These are phyloP conservation scores for Willisornis vidua DNA, from an alignment of 2,113 vertebrate genomes.

Conservation along the genomic window DNA sequence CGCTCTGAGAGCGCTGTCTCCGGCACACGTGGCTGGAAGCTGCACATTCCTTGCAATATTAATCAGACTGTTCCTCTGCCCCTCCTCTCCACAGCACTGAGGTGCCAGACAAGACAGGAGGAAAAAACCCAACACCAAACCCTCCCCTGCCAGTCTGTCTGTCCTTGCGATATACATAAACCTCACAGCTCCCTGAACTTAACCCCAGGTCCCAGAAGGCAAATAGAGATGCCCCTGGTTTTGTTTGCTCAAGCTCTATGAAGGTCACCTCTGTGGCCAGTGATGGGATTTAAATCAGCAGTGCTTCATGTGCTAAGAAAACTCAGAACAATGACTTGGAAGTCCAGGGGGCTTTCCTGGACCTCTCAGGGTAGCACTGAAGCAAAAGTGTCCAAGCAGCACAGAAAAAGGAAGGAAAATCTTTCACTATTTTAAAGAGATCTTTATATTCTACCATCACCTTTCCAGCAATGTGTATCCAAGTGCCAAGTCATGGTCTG, in stretches of 20 bases:
- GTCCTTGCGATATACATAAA: background rate
- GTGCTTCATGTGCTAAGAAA: background rate
- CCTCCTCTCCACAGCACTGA: background rate
- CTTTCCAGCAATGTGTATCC: fast-evolving
- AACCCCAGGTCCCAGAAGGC: background rate
- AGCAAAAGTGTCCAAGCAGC: background rate
- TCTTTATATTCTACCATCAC: fast-evolving
- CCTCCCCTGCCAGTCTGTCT: background rate
- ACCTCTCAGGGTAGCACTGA: fast-evolving
- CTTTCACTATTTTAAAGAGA: background rate
- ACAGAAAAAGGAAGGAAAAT: background rate
- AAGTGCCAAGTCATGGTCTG: background rate
- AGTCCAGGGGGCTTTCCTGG: background rate
- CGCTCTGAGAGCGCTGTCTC: fast-evolving
- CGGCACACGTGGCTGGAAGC: background rate
- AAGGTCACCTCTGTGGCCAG: background rate
- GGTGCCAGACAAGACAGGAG: conserved; percentile 4
- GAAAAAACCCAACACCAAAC: background rate
- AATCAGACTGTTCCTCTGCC: background rate
- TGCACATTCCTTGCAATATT: background rate
- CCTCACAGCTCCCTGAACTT: background rate
- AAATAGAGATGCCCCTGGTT: background rate
- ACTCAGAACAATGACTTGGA: background rate
- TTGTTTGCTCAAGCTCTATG: background rate
- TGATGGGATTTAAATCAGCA: background rate